Evolutionary conservation across 2,797 vertebrate species (phyloP).

Genomic region (Syngnathus rostellatus): DNA sequence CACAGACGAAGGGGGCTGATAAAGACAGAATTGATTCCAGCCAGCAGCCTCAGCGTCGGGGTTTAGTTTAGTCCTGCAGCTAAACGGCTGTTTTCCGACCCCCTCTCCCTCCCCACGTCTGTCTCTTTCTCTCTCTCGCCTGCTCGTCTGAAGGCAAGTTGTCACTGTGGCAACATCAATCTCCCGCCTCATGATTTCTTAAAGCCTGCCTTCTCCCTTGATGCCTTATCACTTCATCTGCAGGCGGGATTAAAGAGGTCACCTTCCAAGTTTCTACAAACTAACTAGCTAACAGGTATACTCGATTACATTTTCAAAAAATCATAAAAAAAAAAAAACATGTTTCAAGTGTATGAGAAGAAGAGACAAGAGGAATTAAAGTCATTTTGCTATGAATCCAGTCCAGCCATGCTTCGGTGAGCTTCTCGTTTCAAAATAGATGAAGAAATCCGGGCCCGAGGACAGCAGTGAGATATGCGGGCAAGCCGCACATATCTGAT

Average conservation of each 20-base stretch:
- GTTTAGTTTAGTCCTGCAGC: conserved; percentile 69
- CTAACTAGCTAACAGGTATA: conserved; percentile 4
- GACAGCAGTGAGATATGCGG: conserved; percentile 61
- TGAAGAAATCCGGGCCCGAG: conserved; percentile 61
- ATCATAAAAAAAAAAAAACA: conserved; percentile 44
- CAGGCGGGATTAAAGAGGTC: conserved; percentile 69
- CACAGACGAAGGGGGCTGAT: conserved; percentile 70
- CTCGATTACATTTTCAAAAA: conserved; percentile 27
- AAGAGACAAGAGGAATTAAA: conserved; percentile 49
- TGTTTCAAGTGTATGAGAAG: conserved; percentile 44
- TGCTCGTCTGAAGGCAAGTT: conserved; percentile 59
- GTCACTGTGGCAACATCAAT: conserved; percentile 70
- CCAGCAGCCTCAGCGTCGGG: conserved; percentile 59
- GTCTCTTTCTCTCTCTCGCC: conserved; percentile 35
- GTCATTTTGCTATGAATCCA: conserved; percentile 51
- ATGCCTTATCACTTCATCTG: conserved; percentile 68
- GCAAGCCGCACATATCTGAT: conserved; percentile 68
- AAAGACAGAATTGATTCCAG: conserved; percentile 78
- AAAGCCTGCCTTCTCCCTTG: conserved; percentile 55
- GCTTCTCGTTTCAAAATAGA: conserved; percentile 63
- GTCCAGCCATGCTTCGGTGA: conserved; percentile 60
- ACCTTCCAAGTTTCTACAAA: conserved; percentile 41
- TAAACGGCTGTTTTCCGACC: conserved; percentile 52
- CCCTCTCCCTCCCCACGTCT: conserved; percentile 33
- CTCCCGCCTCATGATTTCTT: conserved; percentile 65